These are phyloP conservation scores for Molorchus minor DNA, from an alignment of 2,888 invertebrate genomes.

Conservation along the genomic window DNA sequence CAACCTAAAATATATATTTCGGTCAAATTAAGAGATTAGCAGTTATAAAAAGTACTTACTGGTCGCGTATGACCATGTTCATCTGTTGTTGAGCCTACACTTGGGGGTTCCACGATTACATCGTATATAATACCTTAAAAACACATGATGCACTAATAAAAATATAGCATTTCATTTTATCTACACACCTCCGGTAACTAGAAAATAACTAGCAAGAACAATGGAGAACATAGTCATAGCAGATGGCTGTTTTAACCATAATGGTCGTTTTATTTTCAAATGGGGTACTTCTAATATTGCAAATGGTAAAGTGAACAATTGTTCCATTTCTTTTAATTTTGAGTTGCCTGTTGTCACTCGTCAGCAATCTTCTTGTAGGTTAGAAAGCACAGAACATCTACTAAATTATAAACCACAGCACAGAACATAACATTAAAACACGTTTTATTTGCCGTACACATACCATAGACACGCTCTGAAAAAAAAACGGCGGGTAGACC, in stretches of 20 bases:
- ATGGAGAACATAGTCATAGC: constrained; percentile 93
- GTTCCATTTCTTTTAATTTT: constrained; percentile 75
- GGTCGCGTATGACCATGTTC: constrained; percentile 97
- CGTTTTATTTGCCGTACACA: too few relatives aligned
- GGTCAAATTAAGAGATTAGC: neutral
- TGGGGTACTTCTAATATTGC: constrained; percentile 88
- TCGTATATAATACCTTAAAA: constrained; percentile 96
- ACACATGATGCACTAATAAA: constrained; percentile 39
- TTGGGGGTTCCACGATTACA: constrained; percentile 98
- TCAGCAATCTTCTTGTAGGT: too few relatives aligned
- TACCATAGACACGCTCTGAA: too few relatives aligned
- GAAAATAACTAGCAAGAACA: constrained; percentile 91
- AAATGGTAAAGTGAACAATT: constrained; percentile 82
- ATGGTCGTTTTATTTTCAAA: constrained; percentile 88
- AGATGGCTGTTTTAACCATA: constrained; percentile 93
- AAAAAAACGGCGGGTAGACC: too few relatives aligned
- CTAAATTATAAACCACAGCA: too few relatives aligned
- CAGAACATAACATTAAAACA: too few relatives aligned
- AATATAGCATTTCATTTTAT: neutral
- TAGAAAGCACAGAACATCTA: too few relatives aligned
- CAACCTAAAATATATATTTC: constrained; percentile 80
- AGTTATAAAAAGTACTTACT: constrained; percentile 65
- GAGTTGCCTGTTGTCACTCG: too few relatives aligned
- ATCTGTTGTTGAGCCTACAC: constrained; percentile 97
- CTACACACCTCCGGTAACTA: constrained; percentile 91